A percentile compares a stretch with the other conserved stretches of the same genome.
phyloP scores from a whole-genome alignment of 2,888 invertebrate genomes.

The Cryptops parisi region DNA sequence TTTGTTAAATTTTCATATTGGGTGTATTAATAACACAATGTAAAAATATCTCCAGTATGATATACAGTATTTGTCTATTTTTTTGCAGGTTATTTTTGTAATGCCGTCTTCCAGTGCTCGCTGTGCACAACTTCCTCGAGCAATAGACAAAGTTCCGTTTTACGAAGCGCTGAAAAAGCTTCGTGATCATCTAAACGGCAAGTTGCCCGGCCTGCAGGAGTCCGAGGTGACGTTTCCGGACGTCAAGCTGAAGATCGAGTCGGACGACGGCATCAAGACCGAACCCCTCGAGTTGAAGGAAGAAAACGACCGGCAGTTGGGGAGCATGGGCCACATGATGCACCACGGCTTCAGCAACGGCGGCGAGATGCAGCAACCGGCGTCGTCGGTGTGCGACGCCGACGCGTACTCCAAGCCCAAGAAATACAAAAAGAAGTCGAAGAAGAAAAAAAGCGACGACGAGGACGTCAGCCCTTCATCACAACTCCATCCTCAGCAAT shows the following conservation, averaged over 20 bases:
- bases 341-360: conserved; percentile 2
- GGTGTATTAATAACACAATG: too few species aligned
- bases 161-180: conserved; percentile 91
- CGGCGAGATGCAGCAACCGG: not conserved
- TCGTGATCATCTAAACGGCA: conserved; percentile 81
- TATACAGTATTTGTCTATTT: conserved; percentile 7
- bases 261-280: conserved; percentile 12
- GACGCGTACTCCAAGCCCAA: conserved; percentile 7
- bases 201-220: conserved; percentile 68
- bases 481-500: conserved; percentile 8
- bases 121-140: conserved; percentile 92
- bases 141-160: conserved; percentile 95
- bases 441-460: conserved; percentile 8
- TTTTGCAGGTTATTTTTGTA: conserved; percentile 85
- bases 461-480: not conserved
- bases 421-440: conserved; percentile 12
- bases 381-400: not conserved
- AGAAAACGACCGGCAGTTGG: conserved; percentile 10
- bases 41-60: too few species aligned
- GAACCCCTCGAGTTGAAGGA: conserved; percentile 17
- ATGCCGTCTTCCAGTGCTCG: conserved; percentile 97
- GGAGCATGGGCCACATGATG: not conserved
- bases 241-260: conserved; percentile 18
- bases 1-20: too few species aligned
- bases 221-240: conserved; percentile 60